Conservation (phyloP, 2,113 vertebrate species). For the Myotis brandtii region DNA sequence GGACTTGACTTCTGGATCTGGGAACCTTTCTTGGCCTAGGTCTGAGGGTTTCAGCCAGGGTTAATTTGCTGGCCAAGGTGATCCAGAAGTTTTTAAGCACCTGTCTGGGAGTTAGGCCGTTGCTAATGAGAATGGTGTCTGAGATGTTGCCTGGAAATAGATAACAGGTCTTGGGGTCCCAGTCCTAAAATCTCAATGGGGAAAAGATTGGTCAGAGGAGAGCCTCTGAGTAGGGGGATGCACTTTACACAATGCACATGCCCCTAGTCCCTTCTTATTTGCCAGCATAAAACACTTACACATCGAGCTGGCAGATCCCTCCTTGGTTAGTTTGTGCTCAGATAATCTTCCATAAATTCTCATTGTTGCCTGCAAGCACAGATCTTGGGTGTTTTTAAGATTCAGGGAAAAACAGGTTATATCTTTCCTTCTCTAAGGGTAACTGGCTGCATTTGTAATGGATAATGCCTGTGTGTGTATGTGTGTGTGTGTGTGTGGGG, state of each 20-base stretch:
- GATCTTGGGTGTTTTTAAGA: not conserved
- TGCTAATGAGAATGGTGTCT: not conserved
- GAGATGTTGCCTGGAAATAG: constrained; percentile 39
- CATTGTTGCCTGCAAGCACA: not conserved
- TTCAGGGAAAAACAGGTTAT: constrained; percentile 32
- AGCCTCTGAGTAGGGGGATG: not conserved
- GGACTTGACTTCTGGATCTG: not conserved
- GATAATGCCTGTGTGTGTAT: not conserved
- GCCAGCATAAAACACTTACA: not conserved
- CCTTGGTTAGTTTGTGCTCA: not conserved
- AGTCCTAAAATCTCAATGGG: not conserved
- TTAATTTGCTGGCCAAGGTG: not conserved
- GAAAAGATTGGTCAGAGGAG: constrained; percentile 7
- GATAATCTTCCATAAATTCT: not conserved
- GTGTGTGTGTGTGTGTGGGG: not conserved
- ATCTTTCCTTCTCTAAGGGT: constrained; percentile 20
- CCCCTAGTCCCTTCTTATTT: not conserved
- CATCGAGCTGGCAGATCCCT: not conserved
- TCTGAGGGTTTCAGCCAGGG: not conserved
- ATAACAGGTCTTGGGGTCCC: not conserved
- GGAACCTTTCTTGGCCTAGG: not conserved
- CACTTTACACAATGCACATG: fast-evolving
- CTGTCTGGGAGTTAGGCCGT: not conserved
- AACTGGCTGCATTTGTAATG: constrained; percentile 36
- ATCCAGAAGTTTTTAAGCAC: not conserved